phyloP scores from a whole-genome alignment of 2,113 vertebrate species.

The Carettochelys insculpta region DNA sequence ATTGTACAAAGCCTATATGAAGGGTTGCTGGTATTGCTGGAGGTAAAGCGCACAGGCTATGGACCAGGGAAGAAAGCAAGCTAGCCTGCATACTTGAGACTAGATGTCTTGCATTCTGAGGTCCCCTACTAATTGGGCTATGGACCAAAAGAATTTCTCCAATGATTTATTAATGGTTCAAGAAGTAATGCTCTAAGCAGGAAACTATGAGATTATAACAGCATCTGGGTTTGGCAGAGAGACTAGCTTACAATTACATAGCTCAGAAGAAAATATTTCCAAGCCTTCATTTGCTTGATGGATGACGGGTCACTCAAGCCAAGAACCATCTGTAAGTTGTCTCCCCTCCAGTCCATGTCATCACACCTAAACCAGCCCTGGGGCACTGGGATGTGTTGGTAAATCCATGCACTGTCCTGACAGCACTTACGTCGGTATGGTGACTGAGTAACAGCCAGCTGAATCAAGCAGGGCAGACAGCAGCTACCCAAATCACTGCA shows the following conservation, averaged over 20 bases:
- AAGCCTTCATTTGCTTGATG: neutral
- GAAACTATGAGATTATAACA: neutral
- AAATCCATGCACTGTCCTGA: neutral
- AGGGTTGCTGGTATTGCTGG: neutral
- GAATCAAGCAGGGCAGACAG: neutral
- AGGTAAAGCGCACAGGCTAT: rapidly evolving
- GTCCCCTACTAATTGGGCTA: neutral
- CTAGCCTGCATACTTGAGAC: rapidly evolving
- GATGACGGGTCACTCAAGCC: neutral
- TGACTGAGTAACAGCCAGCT: neutral
- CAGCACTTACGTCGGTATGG: neutral
- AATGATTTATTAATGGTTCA: neutral
- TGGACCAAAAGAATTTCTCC: neutral
- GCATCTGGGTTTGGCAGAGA: neutral
- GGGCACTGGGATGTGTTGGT: neutral
- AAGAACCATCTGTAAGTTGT: neutral
- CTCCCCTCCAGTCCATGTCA: neutral
- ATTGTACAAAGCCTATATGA: rapidly evolving
- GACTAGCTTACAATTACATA: neutral
- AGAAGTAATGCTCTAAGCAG: neutral
- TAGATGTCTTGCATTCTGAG: neutral
- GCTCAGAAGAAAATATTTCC: neutral
- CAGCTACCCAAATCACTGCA: rapidly evolving
- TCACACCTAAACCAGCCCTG: neutral
- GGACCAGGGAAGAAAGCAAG: neutral